Evolutionary conservation across 2,888 invertebrate species (phyloP).

Genomic region (Xestobium rufovillosum): DNA sequence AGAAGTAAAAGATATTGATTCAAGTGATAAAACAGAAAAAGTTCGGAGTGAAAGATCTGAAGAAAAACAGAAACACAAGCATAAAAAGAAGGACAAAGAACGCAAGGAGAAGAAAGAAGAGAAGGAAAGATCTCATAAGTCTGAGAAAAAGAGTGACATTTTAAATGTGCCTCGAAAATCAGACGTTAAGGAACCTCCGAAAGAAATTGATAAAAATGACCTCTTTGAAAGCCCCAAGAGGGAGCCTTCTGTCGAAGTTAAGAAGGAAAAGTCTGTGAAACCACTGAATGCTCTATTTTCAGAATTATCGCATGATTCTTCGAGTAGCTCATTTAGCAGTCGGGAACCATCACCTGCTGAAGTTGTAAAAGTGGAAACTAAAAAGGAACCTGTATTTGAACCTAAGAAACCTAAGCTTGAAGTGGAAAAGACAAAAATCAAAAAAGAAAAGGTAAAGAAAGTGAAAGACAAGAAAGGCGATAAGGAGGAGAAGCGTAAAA

Average conservation of each 20-base stretch:
- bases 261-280: constrained; percentile 24
- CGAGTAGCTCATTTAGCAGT: constrained; percentile 35
- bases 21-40: constrained; percentile 35
- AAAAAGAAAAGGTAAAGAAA: constrained; percentile 51
- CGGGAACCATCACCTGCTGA: constrained; percentile 31
- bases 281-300: constrained; percentile 23
- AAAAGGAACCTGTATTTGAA: constrained; percentile 9
- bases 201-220: constrained; percentile 18
- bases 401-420: constrained; percentile 4
- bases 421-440: constrained; percentile 31
- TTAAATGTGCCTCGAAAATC: constrained; percentile 22
- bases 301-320: constrained; percentile 32
- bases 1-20: constrained; percentile 23
- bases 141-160: constrained; percentile 45
- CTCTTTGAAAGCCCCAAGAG: constrained; percentile 29
- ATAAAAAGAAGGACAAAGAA: constrained; percentile 47
- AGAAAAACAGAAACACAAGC: constrained; percentile 45
- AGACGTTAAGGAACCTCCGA: constrained; percentile 36
- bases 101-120: constrained; percentile 53
- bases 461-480: constrained; percentile 51
- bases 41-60: constrained; percentile 19
- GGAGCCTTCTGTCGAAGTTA: constrained; percentile 19
- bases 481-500: constrained; percentile 58
- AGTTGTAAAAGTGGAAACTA: not conserved
- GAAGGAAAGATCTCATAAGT: constrained; percentile 35